Conservation (phyloP, 1,140 invertebrate species). For the Anadara kagoshimensis region DNA sequence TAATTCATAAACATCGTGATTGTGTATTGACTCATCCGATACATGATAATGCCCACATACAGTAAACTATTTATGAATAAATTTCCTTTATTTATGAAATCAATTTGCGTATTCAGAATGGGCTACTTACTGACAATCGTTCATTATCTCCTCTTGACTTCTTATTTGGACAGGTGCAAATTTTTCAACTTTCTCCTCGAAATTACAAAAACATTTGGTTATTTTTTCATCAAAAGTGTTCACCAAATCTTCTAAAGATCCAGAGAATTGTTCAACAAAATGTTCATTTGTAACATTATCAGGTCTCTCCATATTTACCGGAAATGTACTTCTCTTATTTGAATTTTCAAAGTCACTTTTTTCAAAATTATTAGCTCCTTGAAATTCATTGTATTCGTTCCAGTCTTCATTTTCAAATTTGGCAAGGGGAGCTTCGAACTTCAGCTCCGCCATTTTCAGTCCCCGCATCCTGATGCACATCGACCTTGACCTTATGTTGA, state of each 20-base stretch:
- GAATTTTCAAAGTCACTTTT: slow-evolving; percentile 71
- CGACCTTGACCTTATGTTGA: slow-evolving; percentile 50
- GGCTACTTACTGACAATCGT: slow-evolving; percentile 98
- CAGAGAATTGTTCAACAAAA: slow-evolving; percentile 87
- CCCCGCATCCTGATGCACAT: slow-evolving; percentile 59
- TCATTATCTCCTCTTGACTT: slow-evolving; percentile 99
- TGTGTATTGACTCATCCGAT: too few relatives aligned
- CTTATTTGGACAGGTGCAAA: slow-evolving; percentile 98
- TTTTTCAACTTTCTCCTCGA: slow-evolving; percentile 96
- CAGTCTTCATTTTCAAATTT: slow-evolving; percentile 85
- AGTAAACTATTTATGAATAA: too few relatives aligned
- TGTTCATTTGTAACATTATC: slow-evolving; percentile 51
- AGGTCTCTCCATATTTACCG: slow-evolving; percentile 69
- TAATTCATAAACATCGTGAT: too few relatives aligned
- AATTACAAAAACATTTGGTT: slow-evolving; percentile 98
- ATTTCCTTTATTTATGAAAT: too few relatives aligned
- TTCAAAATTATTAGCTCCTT: slow-evolving; percentile 76
- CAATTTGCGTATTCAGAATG: too few relatives aligned
- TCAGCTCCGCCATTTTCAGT: slow-evolving; percentile 90
- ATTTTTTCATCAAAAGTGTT: slow-evolving; percentile 99
- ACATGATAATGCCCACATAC: too few relatives aligned
- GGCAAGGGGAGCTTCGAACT: slow-evolving; percentile 96
- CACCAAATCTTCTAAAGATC: slow-evolving; percentile 96
- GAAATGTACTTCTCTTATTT: not conserved
- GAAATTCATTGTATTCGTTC: slow-evolving; percentile 77